A percentile compares a stretch with the other conserved stretches of the same genome.
Conservation (phyloP, 2,797 vertebrate species). For the Sitta carolinensis region DNA sequence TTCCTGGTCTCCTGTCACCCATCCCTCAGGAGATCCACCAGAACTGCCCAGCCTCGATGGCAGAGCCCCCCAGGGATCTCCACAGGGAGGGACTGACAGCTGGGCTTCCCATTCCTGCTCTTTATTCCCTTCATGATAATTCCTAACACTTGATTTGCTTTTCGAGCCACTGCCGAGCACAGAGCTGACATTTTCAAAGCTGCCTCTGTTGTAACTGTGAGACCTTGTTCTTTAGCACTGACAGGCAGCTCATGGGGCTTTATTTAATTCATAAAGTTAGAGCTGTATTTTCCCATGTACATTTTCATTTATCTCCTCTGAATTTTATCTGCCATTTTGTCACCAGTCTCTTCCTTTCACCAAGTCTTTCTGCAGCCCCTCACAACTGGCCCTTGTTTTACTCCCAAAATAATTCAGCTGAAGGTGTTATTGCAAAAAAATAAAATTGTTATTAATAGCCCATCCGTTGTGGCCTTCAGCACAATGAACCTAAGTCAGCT, state of each 20-base stretch:
- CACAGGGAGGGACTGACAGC: neutral
- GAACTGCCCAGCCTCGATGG: neutral
- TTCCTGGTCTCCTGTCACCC: neutral
- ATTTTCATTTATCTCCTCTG: neutral
- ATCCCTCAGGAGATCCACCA: neutral
- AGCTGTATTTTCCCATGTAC: neutral
- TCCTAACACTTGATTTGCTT: conserved; percentile 34
- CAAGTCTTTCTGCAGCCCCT: neutral
- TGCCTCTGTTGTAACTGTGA: conserved; percentile 2
- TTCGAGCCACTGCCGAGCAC: neutral
- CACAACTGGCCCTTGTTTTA: neutral
- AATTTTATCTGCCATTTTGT: conserved; percentile 30
- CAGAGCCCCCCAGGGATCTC: neutral
- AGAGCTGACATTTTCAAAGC: conserved; percentile 55
- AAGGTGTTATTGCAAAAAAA: neutral
- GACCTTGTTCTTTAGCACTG: conserved; percentile 32
- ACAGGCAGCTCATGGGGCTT: conserved; percentile 12
- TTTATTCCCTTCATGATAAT: conserved; percentile 15
- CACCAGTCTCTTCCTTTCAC: neutral
- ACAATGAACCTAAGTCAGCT: neutral
- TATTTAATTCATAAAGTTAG: conserved; percentile 42
- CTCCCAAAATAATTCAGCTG: neutral
- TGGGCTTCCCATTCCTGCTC: neutral
- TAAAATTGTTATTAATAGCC: neutral
- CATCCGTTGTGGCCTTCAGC: neutral